Conservation (phyloP, 2,888 invertebrate genomes). For the Dynastes tityus region DNA sequence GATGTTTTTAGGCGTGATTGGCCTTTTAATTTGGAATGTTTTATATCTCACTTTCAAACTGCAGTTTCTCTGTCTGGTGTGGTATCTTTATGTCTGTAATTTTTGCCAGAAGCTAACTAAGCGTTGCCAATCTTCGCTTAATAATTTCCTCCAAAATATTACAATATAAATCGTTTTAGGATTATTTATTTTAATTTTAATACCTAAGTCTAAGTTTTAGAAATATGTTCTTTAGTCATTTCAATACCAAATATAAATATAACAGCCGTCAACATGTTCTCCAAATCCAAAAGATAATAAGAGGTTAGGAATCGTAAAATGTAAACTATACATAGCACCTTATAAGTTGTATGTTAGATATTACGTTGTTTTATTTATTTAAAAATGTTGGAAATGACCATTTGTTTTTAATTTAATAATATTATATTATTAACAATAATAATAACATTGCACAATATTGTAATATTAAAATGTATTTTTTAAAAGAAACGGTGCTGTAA, state of each 20-base stretch:
- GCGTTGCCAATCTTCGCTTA: too few relatives aligned
- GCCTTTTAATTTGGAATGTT: too few relatives aligned
- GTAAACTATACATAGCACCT: not conserved
- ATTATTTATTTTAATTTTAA: not conserved
- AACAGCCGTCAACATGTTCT: conserved; percentile 17
- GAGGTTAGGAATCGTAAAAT: not conserved
- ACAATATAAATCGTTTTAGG: conserved; percentile 9
- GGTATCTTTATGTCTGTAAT: too few relatives aligned
- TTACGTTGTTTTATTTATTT: conserved; percentile 1
- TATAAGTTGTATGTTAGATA: not conserved
- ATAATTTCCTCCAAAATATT: not conserved
- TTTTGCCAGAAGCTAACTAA: not conserved
- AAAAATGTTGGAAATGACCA: not conserved
- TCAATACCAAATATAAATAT: conserved; percentile 27
- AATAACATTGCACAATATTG: conserved; percentile 23
- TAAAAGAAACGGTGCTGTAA: conserved; percentile 13
- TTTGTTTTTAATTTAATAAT: not conserved
- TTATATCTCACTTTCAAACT: too few relatives aligned
- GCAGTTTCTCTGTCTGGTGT: too few relatives aligned
- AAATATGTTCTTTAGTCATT: conserved; percentile 29
- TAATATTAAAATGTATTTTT: too few relatives aligned
- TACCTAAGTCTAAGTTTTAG: conserved; percentile 22
- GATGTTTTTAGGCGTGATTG: too few relatives aligned
- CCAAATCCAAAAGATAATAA: not conserved
- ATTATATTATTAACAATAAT: conserved; percentile 5